Evolutionary conservation across 2,797 vertebrate species (phyloP), one percentile per base, ranked within the genome.

Genomic region (Crossoptilon crossoptilon): DNA sequence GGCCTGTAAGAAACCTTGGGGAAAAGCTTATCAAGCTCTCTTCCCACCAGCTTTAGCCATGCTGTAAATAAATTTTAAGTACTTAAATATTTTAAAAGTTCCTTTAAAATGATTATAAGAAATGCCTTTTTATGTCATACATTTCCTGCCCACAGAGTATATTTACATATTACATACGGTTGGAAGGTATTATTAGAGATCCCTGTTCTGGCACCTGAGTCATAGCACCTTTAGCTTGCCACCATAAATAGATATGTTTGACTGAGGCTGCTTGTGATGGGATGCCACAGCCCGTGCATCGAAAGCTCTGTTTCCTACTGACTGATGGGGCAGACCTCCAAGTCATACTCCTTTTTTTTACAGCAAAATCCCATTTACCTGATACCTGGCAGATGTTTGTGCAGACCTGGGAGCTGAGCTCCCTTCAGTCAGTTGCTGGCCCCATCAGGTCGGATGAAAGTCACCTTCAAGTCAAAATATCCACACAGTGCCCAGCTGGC

Each of bases 111-210:
- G 86, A 90, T 91, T 75, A 51, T 29, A 78, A 81, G 53, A 94
- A 84, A 72, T 69, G 59, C n/a, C 21, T 11, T 56, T 83, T 87
- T 92, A 84, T 92, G 88, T 94, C 84, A 67, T 86, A 44, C 29
- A 16, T 84, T 92, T 94, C 87, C 89, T 93, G 59, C 95, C 94
- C 88, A 94, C 91, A 22, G 58, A 77, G 63, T 1, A 2, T 91
- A 96, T 96, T 96, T 96, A 87, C 84, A 90, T 93, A 91, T 91
- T 94, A 11, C 56, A 16, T 9, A 68, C 83, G 77, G 70, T 73
- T 91, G 73, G 94, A 89, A 96, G 87, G 89, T 94, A 86, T 91
- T 94, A 93, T 95, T 95, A 96, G 91, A 92, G 82, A 92, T 89
- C 82, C 43, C 70, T 86, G n/a, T 71, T 94, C 82, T 90, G 76